phyloP scores from a whole-genome alignment of 2,888 invertebrate genomes.

The Eudasyphora cyanicolor region DNA sequence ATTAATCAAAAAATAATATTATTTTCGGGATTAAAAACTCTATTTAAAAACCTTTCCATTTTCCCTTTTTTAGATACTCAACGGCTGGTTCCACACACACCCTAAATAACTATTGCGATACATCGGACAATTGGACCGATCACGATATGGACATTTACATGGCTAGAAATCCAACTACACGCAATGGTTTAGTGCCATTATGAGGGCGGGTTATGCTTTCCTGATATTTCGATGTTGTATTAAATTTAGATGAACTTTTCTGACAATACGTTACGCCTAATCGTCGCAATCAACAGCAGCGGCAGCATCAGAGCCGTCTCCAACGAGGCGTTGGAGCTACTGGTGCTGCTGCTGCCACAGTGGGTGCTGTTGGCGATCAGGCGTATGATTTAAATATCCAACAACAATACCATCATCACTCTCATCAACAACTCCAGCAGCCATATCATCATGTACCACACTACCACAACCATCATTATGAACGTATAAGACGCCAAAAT shows the following conservation, averaged over 20 bases:
- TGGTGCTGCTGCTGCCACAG: not conserved
- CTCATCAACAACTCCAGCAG: conserved; percentile 67
- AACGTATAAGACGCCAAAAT: conserved; percentile 50
- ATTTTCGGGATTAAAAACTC: not conserved
- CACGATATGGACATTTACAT: conserved; percentile 98
- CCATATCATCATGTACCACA: conserved; percentile 68
- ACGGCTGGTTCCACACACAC: conserved; percentile 91
- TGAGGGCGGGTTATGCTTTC: conserved; percentile 81
- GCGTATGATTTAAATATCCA: conserved; percentile 64
- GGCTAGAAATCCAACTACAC: conserved; percentile 93
- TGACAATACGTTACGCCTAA: conserved; percentile 78
- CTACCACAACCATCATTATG: conserved; percentile 70
- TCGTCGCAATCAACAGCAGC: conserved; percentile 45
- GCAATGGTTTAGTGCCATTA: conserved; percentile 91
- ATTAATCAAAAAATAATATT: not conserved
- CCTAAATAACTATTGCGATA: conserved; percentile 92
- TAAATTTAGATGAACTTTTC: conserved; percentile 80
- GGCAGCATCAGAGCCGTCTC: not conserved
- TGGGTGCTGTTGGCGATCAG: conserved; percentile 53
- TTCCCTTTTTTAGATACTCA: conserved; percentile 81
- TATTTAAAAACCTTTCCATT: not conserved
- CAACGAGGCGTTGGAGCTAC: not conserved
- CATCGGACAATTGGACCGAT: conserved; percentile 95
- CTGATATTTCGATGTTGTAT: conserved; percentile 80
- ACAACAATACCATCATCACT: conserved; percentile 63